A percentile compares a stretch with the other conserved stretches of the same genome.
Conservation (phyloP, 2,888 invertebrate species). For the Tetranychus piercei region DNA sequence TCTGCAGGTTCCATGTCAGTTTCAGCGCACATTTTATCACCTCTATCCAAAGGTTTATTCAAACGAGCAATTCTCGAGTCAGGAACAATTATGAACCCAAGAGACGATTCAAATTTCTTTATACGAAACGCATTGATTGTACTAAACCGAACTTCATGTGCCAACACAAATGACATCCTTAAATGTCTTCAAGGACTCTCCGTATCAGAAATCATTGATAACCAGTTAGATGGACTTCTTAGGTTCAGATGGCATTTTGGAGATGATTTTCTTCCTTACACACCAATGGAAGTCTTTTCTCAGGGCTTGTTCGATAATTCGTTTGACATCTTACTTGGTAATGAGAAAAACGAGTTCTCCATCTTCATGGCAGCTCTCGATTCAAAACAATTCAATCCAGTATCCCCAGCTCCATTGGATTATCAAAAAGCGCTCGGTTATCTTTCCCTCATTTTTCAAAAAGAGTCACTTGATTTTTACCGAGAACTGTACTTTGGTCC, state of each 20-base stretch:
- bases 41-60: conserved; percentile 22
- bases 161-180: not conserved
- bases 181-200: not conserved
- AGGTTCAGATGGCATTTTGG: not conserved
- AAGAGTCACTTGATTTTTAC: not conserved
- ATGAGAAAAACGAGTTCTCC: conserved; percentile 6
- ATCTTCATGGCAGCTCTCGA: not conserved
- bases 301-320: not conserved
- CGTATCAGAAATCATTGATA: not conserved
- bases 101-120: not conserved
- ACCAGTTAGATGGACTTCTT: not conserved
- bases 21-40: conserved; percentile 27
- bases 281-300: not conserved
- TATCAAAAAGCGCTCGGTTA: not conserved
- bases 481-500: not conserved
- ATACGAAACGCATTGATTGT: not conserved
- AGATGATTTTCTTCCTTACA: not conserved
- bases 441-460: not conserved
- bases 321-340: not conserved
- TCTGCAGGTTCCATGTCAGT: conserved; percentile 38
- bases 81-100: not conserved
- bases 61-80: conserved; percentile 26
- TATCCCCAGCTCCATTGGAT: not conserved
- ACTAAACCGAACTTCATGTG: not conserved
- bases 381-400: not conserved